These are phyloP conservation scores for Eolophus roseicapilla DNA, from an alignment of 2,113 vertebrate genomes.

Conservation along the genomic window DNA sequence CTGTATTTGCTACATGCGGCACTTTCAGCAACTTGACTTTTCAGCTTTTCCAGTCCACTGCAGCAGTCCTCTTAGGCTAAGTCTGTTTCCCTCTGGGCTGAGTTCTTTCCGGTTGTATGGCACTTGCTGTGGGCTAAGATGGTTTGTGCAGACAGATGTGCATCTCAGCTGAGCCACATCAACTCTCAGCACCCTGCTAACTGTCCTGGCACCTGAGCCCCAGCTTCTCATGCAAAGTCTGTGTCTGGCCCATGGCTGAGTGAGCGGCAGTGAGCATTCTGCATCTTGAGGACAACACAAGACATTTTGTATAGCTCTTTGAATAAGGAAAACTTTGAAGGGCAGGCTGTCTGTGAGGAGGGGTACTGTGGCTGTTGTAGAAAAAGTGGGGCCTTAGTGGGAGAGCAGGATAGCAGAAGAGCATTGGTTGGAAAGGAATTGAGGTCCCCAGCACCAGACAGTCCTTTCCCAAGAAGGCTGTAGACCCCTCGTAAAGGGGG, in stretches of 20 bases:
- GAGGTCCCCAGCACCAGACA: neutral
- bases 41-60: neutral
- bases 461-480: neutral
- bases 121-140: neutral
- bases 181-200: neutral
- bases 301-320: neutral
- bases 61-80: neutral
- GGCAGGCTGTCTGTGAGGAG: neutral
- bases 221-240: neutral
- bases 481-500: neutral
- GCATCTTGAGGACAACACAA: neutral
- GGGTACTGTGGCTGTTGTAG: neutral
- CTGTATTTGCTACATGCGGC: neutral
- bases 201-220: neutral
- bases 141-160: neutral
- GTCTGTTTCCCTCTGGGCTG: neutral
- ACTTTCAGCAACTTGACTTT: neutral
- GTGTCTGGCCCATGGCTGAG: neutral
- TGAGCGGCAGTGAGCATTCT: accelerated
- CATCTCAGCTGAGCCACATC: neutral
- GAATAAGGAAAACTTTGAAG: neutral
- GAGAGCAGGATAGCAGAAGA: neutral
- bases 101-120: neutral
- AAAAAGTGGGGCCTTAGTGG: neutral
- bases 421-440: neutral